Evolutionary conservation across 2,797 vertebrate genomes (phyloP).

Genomic region (Rhyacichthys aspro): DNA sequence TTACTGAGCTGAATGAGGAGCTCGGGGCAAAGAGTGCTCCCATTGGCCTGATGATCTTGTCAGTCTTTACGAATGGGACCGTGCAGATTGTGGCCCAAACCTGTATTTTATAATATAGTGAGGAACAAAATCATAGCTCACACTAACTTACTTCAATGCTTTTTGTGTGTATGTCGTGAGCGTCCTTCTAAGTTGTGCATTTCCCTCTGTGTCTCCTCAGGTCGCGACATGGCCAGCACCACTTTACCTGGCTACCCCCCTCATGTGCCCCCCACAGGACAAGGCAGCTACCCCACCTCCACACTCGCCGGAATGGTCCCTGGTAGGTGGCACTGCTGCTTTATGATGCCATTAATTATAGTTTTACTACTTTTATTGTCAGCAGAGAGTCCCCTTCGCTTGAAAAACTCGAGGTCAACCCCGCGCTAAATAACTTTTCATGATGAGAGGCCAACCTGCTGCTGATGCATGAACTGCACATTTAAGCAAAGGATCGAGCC

Average conservation of each 20-base stretch:
- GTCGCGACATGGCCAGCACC: constrained; percentile 98
- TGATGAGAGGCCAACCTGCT: neutral
- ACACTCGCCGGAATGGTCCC: constrained; percentile 99
- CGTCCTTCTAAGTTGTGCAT: constrained; percentile 17
- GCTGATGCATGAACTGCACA: constrained; percentile 10
- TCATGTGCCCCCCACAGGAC: constrained; percentile 97
- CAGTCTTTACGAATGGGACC: constrained; percentile 30
- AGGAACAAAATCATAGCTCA: neutral
- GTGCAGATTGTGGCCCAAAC: constrained; percentile 16
- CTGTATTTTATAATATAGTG: neutral
- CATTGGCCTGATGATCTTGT: constrained; percentile 42
- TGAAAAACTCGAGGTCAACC: constrained; percentile 47
- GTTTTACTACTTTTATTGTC: constrained; percentile 54
- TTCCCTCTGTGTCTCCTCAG: constrained; percentile 74
- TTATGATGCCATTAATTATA: constrained; percentile 68
- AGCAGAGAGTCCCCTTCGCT: constrained; percentile 49
- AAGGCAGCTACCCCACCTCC: constrained; percentile 98
- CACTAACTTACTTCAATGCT: too few relatives aligned
- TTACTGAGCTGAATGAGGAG: constrained; percentile 75
- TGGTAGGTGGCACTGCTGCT: constrained; percentile 85
- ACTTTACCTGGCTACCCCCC: constrained; percentile 99
- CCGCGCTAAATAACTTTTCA: constrained; percentile 27
- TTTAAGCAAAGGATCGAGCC: constrained; percentile 60
- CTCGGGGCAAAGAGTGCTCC: constrained; percentile 36
- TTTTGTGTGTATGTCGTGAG: constrained; percentile 1